phyloP scores from a whole-genome alignment of 64 coral and sea anemone species.

The Pocillopora damicornis region DNA sequence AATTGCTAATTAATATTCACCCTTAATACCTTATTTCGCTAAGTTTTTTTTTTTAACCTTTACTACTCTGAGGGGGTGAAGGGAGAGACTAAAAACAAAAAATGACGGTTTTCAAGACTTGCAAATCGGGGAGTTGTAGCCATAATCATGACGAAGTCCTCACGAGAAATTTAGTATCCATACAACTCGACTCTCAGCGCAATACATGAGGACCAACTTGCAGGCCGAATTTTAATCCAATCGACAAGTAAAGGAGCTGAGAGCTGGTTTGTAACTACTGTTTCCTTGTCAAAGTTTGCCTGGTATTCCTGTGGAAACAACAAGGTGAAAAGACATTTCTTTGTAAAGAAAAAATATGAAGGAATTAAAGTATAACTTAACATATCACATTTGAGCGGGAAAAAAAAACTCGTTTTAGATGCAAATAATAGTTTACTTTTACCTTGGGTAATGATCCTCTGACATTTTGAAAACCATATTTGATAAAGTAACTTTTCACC shows the following conservation, averaged over 20 bases:
- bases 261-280: slow-evolving; percentile 14
- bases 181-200: slow-evolving; percentile 20
- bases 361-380: too few relatives aligned
- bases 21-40: too few relatives aligned
- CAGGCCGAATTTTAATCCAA: not conserved
- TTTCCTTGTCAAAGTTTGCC: slow-evolving; percentile 7
- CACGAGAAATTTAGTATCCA: not conserved
- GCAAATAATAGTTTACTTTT: not conserved
- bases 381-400: too few relatives aligned
- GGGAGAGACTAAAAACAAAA: too few relatives aligned
- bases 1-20: too few relatives aligned
- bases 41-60: too few relatives aligned
- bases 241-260: not conserved
- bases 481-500: not conserved
- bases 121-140: too few relatives aligned
- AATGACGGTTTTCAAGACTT: too few relatives aligned
- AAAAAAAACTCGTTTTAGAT: too few relatives aligned
- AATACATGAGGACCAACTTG: not conserved
- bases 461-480: not conserved
- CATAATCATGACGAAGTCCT: not conserved
- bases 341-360: too few relatives aligned
- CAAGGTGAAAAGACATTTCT: not conserved
- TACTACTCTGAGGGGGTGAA: too few relatives aligned
- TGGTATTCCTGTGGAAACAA: not conserved
- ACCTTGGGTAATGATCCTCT: not conserved